A percentile compares a stretch with the other conserved stretches of the same genome.
Conservation (phyloP, 1,140 invertebrate genomes). For the Drosophila rufa region DNA sequence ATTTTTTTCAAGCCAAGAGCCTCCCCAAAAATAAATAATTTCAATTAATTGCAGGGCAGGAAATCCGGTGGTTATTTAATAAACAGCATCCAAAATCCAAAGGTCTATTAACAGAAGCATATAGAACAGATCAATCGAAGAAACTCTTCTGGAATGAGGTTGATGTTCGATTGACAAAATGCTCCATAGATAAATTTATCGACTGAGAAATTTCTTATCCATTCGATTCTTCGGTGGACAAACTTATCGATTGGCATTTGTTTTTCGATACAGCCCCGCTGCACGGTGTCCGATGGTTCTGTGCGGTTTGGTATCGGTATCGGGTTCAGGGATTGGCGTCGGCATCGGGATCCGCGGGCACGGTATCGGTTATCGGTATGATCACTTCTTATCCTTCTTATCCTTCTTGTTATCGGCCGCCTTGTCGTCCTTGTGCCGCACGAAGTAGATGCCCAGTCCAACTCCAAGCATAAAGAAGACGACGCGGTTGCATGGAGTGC, state of each 20-base stretch:
- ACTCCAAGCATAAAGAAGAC: constrained; percentile 63
- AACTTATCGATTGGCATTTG: constrained; percentile 18
- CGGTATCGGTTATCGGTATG: neutral
- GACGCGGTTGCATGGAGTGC: constrained; percentile 57
- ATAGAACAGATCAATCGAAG: constrained; percentile 23
- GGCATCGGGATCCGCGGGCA: neutral
- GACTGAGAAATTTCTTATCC: neutral
- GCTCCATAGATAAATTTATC: constrained; percentile 35
- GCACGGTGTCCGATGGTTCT: neutral
- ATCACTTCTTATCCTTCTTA: constrained; percentile 18
- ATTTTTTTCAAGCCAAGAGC: too few relatives aligned
- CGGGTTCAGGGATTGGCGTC: neutral
- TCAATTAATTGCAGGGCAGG: too few relatives aligned
- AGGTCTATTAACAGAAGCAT: neutral
- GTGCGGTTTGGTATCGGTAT: neutral
- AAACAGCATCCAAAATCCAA: neutral
- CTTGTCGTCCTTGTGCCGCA: constrained; percentile 32
- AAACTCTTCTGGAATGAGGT: neutral
- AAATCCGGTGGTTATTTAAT: constrained; percentile 1
- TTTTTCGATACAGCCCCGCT: neutral
- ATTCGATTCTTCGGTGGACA: constrained; percentile 3
- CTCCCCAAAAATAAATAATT: neutral
- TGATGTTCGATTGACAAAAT: constrained; percentile 18
- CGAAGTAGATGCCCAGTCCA: constrained; percentile 31
- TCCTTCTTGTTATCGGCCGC: constrained; percentile 20